Conservation (phyloP, 1,140 invertebrate species). For the Helicoverpa armigera region DNA sequence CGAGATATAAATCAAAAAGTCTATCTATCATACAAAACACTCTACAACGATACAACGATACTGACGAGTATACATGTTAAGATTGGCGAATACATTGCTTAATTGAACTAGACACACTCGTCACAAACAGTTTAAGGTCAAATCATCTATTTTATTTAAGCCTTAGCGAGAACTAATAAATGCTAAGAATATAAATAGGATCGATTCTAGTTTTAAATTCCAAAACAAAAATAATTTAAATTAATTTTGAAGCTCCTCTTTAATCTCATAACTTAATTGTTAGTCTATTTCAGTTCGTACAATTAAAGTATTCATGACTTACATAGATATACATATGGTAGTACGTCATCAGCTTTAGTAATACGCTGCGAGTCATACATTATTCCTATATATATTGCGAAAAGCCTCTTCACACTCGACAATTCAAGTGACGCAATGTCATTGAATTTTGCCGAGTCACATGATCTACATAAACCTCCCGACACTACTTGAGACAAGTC, state of each 20-base stretch:
- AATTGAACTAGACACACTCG: background rate
- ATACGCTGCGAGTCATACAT: conserved; percentile 14
- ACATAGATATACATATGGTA: too few species aligned
- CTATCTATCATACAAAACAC: too few species aligned
- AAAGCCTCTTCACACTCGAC: conserved; percentile 22
- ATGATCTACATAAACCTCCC: conserved; percentile 43
- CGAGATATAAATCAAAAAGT: too few species aligned
- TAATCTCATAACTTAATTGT: too few species aligned
- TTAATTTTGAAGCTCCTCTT: background rate
- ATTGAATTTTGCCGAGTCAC: conserved; percentile 53
- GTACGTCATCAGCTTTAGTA: too few species aligned
- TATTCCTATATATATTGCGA: conserved; percentile 15
- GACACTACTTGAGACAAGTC: conserved; percentile 16
- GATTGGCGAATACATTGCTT: too few species aligned
- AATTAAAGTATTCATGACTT: too few species aligned
- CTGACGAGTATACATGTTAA: too few species aligned
- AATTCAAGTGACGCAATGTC: conserved; percentile 51
- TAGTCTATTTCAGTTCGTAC: too few species aligned
- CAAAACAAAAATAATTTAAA: background rate
- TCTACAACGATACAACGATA: too few species aligned
- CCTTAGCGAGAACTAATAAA: background rate
- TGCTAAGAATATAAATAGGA: background rate
- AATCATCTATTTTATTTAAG: background rate
- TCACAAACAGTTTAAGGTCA: background rate
- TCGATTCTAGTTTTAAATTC: background rate